Evolutionary conservation across 2,797 vertebrate genomes (phyloP).

Genomic region (Glyptemys insculpta): DNA sequence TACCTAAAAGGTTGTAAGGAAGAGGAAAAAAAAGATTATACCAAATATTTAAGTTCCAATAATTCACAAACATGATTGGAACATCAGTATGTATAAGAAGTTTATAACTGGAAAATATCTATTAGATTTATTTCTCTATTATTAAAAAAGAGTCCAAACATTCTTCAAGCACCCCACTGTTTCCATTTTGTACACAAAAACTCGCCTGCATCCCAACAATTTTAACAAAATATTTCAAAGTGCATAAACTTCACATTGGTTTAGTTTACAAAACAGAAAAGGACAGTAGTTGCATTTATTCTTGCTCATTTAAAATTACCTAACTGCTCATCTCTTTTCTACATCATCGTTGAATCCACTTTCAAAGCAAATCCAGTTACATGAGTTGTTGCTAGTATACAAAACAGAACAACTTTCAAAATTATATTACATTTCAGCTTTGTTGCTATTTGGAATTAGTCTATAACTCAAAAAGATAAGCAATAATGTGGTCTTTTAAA

Average conservation of each 20-base stretch:
- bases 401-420: neutral
- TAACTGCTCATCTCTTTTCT: conserved; percentile 21
- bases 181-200: neutral
- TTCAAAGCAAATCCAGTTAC: conserved; percentile 40
- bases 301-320: conserved; percentile 23
- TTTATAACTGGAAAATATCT: neutral
- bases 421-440: conserved; percentile 1
- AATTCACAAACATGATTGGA: conserved; percentile 26
- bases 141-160: conserved; percentile 7
- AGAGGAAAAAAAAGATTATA: conserved; percentile 59
- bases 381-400: neutral
- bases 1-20: conserved; percentile 81
- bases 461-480: neutral
- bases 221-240: conserved; percentile 26
- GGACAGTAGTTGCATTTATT: conserved; percentile 13
- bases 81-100: neutral
- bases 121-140: conserved; percentile 11
- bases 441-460: conserved; percentile 5
- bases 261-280: conserved; percentile 31
- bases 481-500: conserved; percentile 9
- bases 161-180: neutral
- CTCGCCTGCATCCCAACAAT: neutral
- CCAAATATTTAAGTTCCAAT: conserved; percentile 56
- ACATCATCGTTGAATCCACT: conserved; percentile 20
- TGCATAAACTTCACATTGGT: neutral